A percentile compares a stretch with the other conserved stretches of the same genome.
Conservation (phyloP, 1,140 invertebrate species). For the Amphibalanus amphitrite region DNA sequence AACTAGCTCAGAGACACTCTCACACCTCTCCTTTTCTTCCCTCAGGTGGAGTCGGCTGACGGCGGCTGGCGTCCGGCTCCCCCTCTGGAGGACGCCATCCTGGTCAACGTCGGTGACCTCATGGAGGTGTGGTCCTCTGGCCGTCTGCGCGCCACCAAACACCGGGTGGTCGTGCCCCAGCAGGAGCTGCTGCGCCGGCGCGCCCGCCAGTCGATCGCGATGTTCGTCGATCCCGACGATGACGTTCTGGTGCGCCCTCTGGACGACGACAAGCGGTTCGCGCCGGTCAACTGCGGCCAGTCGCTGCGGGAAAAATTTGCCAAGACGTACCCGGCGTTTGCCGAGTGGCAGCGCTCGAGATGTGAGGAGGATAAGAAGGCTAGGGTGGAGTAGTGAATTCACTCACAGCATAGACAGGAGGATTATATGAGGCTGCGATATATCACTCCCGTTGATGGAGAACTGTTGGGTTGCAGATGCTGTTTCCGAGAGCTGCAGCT, state of each 20-base stretch:
- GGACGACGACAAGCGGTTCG: slow-evolving; percentile 23
- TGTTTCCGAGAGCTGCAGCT: no score
- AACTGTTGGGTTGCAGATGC: no score
- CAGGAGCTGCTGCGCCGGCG: slow-evolving; percentile 36
- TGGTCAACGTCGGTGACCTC: slow-evolving; percentile 58
- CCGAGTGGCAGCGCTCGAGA: no score
- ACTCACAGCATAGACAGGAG: no score
- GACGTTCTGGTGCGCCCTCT: slow-evolving; percentile 36
- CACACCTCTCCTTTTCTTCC: no score
- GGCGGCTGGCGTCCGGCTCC: slow-evolving; percentile 53
- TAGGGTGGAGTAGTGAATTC: no score
- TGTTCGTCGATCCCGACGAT: slow-evolving; percentile 55
- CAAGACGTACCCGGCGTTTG: background rate
- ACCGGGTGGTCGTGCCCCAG: slow-evolving; percentile 51
- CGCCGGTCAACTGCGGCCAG: slow-evolving; percentile 19
- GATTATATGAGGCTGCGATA: no score
- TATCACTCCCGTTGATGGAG: no score
- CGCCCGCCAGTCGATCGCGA: slow-evolving; percentile 49
- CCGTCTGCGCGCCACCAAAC: slow-evolving; percentile 43
- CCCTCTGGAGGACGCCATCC: slow-evolving; percentile 53
- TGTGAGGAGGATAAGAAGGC: no score
- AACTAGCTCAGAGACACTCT: no score
- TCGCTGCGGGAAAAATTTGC: slow-evolving; percentile 14
- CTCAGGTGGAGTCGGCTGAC: slow-evolving; percentile 26
- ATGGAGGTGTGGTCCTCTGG: slow-evolving; percentile 54